Base-by-base conservation (phyloP, 2,113 vertebrate species). In the Tricholaema leucomelas region DNA sequence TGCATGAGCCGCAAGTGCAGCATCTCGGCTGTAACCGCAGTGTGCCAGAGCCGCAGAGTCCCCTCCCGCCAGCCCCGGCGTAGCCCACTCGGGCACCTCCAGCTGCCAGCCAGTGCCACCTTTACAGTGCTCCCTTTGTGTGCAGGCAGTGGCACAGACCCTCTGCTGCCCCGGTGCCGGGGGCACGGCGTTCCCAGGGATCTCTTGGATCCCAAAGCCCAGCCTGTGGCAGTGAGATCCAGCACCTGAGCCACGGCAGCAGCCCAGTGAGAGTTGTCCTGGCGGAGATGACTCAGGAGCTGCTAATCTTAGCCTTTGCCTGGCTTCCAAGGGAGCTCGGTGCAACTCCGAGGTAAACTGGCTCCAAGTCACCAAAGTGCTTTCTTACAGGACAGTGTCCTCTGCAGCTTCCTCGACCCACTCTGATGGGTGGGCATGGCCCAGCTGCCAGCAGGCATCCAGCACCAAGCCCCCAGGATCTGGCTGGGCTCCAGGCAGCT, bases 291-390 rank as follows among this genome's bases (percentile, higher is more conserved):
- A 66, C 46, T 89, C 46, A 20, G 28, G 76, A 93, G 69, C 76
- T 86, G 72, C 81, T 83, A 90, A 91, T 87, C 63, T 88, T 44
- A 21, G 79, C 84, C 73, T 88, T 81, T 91, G 88, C 85, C 35
- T 86, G 81, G 33, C 77, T 93, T 94, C 91, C 48, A 77, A 60
- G 86, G 67, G 60, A 84, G 64, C 89, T 92, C 35, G 28, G 40
- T 35, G 48, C 48, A 74, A 52, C 55, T 54, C 20, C 0, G 12
- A n/a, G 64, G 65, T 40, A 74, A 90, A 72, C 19, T 13, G 38
- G 66, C 60, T 44, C 79, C 35, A 5, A 28, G 38, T 10, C 83
- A 25, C 27, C 30, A 8, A 44, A 42, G 59, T 36, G 70, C 25
- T 80, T 63, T 54, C 55, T 35, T 42, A 63, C 2, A 4, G 79